These are phyloP conservation scores for Drosophila kokeensis DNA, from an alignment of 2,888 invertebrate species.

Conservation along the genomic window DNA sequence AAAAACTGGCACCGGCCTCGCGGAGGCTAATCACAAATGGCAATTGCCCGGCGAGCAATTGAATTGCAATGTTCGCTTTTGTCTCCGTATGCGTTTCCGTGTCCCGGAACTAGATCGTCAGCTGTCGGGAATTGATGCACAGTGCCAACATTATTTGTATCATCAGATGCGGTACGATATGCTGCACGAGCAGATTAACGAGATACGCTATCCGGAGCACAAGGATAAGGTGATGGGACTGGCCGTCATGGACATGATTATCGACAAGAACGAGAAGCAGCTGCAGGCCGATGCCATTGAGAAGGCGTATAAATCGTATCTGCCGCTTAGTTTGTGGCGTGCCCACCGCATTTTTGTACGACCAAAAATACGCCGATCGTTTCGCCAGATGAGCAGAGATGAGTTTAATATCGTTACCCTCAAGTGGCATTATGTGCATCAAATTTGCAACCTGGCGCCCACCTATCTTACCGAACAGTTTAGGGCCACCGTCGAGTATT, in stretches of 20 bases:
- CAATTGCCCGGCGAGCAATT: constrained; percentile 88
- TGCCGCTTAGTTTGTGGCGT: constrained; percentile 91
- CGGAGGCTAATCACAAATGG: constrained; percentile 86
- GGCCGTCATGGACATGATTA: constrained; percentile 94
- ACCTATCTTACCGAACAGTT: constrained; percentile 91
- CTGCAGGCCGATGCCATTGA: constrained; percentile 89
- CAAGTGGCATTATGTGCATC: constrained; percentile 92
- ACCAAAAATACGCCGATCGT: constrained; percentile 90
- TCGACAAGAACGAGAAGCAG: constrained; percentile 92
- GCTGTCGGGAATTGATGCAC: constrained; percentile 87
- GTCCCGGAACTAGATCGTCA: constrained; percentile 85
- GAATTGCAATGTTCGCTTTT: constrained; percentile 87
- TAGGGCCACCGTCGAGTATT: constrained; percentile 85
- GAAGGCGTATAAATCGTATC: constrained; percentile 92
- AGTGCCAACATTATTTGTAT: constrained; percentile 94
- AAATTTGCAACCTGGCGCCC: constrained; percentile 92
- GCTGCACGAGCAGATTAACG: constrained; percentile 91
- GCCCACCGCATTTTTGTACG: constrained; percentile 91
- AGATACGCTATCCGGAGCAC: constrained; percentile 91
- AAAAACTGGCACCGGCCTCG: neutral
- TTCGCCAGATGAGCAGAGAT: constrained; percentile 87
- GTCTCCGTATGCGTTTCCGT: constrained; percentile 93
- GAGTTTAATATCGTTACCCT: constrained; percentile 88
- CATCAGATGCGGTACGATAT: constrained; percentile 94
- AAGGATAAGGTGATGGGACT: constrained; percentile 92